These are phyloP conservation scores for Rhamphomyia laevipes DNA, from an alignment of 2,888 invertebrate species.

Conservation along the genomic window DNA sequence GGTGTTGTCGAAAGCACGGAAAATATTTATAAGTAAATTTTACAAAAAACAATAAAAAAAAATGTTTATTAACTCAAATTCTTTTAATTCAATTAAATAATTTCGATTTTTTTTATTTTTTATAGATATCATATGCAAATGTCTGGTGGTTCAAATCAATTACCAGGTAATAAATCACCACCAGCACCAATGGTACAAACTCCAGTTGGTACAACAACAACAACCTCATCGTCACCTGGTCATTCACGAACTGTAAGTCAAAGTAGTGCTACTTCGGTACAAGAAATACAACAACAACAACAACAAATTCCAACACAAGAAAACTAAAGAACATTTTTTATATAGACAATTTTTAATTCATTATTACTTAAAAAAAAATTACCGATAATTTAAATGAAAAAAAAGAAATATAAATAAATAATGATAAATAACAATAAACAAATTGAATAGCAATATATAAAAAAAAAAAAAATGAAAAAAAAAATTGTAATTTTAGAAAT, in stretches of 20 bases:
- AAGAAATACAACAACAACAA: constrained; percentile 1
- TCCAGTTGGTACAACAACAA: constrained; percentile 41
- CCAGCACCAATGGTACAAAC: constrained; percentile 59
- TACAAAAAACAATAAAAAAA: background rate
- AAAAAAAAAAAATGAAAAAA: no score
- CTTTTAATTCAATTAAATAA: background rate
- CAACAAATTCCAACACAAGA: constrained; percentile 7
- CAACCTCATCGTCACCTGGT: constrained; percentile 17
- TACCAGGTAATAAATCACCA: constrained; percentile 50
- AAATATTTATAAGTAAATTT: constrained; percentile 49
- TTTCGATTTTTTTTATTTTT: background rate
- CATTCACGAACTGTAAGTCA: constrained; percentile 57
- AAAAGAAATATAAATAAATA: no score
- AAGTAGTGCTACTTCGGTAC: constrained; percentile 32
- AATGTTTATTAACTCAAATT: background rate
- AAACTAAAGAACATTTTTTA: background rate
- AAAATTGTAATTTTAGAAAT: no score
- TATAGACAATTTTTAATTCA: no score
- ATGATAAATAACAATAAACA: no score
- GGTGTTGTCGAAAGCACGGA: constrained; percentile 74
- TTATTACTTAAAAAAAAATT: no score
- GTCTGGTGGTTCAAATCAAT: constrained; percentile 44
- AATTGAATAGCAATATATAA: no score
- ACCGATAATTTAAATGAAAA: no score
- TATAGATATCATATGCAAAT: constrained; percentile 67